Evolutionary conservation across 2,113 vertebrate genomes (phyloP), one percentile per base, ranked within the genome.

Genomic region (Rostratula benghalensis): DNA sequence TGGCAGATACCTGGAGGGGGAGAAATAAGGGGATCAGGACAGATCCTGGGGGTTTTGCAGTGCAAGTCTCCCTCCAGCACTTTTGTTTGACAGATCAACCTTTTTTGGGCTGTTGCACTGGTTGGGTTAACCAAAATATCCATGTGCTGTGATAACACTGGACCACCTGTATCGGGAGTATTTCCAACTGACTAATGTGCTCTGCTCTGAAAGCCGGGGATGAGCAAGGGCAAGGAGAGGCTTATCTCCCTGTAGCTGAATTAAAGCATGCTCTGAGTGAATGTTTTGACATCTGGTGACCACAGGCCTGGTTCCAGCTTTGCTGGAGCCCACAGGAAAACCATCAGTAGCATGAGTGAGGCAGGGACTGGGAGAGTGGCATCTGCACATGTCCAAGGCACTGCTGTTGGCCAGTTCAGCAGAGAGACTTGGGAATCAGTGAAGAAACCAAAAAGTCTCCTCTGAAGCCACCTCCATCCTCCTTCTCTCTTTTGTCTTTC

Each of bases 71-170:
- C 43, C 14, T 61, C 28, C 48, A 43, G 20, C 0, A 1, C 24
- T 80, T 54, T 37, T 57, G 10, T 54, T 50, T 79, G 70, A 15
- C 31, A 41, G 56, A 35, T 71, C 39, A 54, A 6, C 43, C 39
- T 48, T 75, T 75, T 54, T 75, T 8, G 8, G 25, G 45, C 33
- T 50, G 25, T 41, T 81, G 56, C 23, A 6, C 18, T 67, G 7
- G 24, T 41, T 74, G 43, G 33, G 39, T 56, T 39, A 70, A 64
- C 46, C 33, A 43, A 4, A 63, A 37, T 50, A 16, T 9, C 67
- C 33, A 69, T 63, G 17, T 68, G 56, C 69, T 43, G 22, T 0
- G 0, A 0, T 56, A 90, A 56, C 4, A 1, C 18, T n/a, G 28
- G 46, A 31, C 41, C 46, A 41, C 13, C 43, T 24, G 0, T 6